Evolutionary conservation across 2,888 invertebrate species (phyloP), one percentile per base, ranked within the genome.

Genomic region (Watsonalla binaria): DNA sequence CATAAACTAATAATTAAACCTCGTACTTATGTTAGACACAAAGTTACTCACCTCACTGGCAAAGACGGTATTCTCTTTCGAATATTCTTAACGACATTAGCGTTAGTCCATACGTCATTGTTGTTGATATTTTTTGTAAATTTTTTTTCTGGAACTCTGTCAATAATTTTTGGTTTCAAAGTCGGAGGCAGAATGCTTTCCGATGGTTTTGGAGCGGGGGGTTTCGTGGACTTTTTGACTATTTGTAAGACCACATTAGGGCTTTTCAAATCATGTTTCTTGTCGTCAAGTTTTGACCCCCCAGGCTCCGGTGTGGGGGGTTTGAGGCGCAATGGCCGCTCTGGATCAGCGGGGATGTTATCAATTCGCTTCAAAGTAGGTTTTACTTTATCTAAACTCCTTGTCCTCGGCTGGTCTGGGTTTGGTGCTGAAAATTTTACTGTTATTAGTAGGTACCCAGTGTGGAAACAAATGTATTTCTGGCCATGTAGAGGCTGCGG

Each of bases 121-220:
- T 90, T 90, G 58, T 90, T 90, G n/a, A 90, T 81, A 70, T 82
- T 85, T 63, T 88, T 88, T 35, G 81, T 80, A 35, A 80, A 58
- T 73, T 83, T 86, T 73, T 83, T 86, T 46, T 82, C 68, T 2
- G 15, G 35, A 51, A 74, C 72, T 62, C 74, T 80, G 39, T 83
- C 86, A 24, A 68, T 56, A 37, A 70, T 59, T 62, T 78, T 82
- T 9, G 83, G 82, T 65, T 77, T 86, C 55, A 89, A 74, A 65
- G 85, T 74, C 60, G 88, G 85, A 61, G 87, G 89, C 54, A 87
- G 57, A 51, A 85, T 57, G 47, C 74, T 83, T n/a, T 80, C 65
- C 39, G 49, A 51, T 45, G 52, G 47, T 46, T 37, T 58, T 53
- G 35, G 72, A 33, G 72, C 66, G 35, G 61, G 62, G 35, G 76